These are phyloP conservation scores for Glareola pratincola DNA, from an alignment of 2,113 vertebrate genomes.

Conservation along the genomic window DNA sequence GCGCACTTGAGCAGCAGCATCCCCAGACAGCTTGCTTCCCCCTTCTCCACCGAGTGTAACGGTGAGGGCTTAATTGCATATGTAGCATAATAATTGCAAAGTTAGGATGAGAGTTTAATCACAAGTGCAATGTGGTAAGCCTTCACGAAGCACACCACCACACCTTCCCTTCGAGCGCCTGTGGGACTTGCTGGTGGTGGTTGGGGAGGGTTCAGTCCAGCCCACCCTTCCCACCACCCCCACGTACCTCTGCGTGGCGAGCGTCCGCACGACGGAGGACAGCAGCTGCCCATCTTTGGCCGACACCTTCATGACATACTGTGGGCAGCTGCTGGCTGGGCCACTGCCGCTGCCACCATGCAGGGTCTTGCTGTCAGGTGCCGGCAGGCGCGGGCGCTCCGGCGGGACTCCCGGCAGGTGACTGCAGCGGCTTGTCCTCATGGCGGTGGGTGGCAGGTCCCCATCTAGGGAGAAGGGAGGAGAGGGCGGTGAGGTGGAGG, in stretches of 20 bases:
- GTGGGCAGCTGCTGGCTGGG: slow-evolving; percentile 67
- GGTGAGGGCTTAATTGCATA: background rate
- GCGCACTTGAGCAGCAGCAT: background rate
- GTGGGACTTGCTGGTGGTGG: rapidly evolving
- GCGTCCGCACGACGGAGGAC: slow-evolving; percentile 76
- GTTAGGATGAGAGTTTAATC: background rate
- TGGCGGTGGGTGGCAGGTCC: slow-evolving; percentile 72
- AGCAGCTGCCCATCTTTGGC: slow-evolving; percentile 82
- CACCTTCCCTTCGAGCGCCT: rapidly evolving
- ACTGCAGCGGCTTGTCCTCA: slow-evolving; percentile 81
- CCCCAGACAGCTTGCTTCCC: background rate
- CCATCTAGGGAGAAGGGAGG: slow-evolving; percentile 72
- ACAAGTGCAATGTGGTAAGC: background rate
- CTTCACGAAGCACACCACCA: background rate
- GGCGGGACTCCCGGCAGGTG: slow-evolving; percentile 80
- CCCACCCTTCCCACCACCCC: background rate
- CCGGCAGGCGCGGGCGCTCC: slow-evolving; percentile 56
- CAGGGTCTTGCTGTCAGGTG: slow-evolving; percentile 68
- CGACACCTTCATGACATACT: slow-evolving; percentile 83
- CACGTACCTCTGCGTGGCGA: slow-evolving; percentile 78
- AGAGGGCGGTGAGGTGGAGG: background rate
- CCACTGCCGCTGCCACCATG: slow-evolving; percentile 54
- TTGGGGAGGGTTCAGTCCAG: background rate
- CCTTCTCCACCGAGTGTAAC: background rate
- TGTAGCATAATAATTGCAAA: rapidly evolving